Evolutionary conservation across 2,888 invertebrate species (phyloP), one percentile per base, ranked within the genome.

Genomic region (Teinopalpus imperialis): DNA sequence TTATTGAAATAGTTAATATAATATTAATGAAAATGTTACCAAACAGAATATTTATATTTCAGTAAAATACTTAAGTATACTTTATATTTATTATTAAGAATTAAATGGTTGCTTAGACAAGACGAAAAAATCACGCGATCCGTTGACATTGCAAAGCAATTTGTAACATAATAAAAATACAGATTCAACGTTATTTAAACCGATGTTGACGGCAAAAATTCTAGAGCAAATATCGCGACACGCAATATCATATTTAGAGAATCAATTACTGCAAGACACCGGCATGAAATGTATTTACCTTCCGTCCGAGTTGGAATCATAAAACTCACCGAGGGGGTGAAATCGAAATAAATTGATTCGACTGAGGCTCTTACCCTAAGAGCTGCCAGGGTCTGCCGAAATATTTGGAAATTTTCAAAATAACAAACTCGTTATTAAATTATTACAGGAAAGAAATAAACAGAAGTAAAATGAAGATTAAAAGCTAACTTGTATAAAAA

Each of bases 241-340:
- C 75, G 78, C 78, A 65, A 77, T 72, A 69, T 64, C 60, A 66
- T 68, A 74, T 72, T 74, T 74, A 74, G 67, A 60, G 66, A 73
- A 74, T 69, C 74, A 72, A 74, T 78, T 52, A 48, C 74, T 20
- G 30, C 35, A 30, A 30, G 46, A 12, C 26, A 30, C 18, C 35
- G 35, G 21, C 34, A 34, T 40, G 29, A 40, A 46, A 46, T 46
- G 34, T 46, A 40, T 46, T 46, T 46, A 46, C 45, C 45, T 46
- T 34, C 34, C 34, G 45, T 40, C 45, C 45, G 45, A 46, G 34
- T 29, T 35, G 21, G 23, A 40, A 46, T 46, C 45, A 46, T 40
- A 46, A 40, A 45, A 46, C 16, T 29, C 40, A 23, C 10, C 27
- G 45, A 40, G 23, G 45, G 34, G 34, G 23, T 37, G 45, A 39